Conservation (phyloP, 1,140 invertebrate species). For the Rhynchophorus ferrugineus region DNA sequence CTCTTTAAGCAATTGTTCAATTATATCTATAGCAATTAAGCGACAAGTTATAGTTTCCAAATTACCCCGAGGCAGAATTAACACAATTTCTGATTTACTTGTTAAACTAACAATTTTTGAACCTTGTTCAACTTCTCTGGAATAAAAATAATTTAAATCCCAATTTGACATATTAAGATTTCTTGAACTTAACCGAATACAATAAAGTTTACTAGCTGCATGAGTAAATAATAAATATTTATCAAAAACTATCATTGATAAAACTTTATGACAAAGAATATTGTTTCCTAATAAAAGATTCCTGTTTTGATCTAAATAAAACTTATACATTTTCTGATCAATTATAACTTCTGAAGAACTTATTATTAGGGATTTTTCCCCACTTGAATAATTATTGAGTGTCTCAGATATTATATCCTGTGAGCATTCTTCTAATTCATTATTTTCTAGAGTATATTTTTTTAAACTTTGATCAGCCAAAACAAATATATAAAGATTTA, state of each 20-base stretch:
- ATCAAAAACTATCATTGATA: slow-evolving; percentile 18
- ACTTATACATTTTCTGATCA: slow-evolving; percentile 1
- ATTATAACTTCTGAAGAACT: background rate
- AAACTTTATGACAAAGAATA: slow-evolving; percentile 16
- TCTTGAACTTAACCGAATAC: slow-evolving; percentile 3
- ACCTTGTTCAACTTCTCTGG: slow-evolving; percentile 27
- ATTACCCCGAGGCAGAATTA: slow-evolving; percentile 28
- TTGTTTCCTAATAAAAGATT: slow-evolving; percentile 21
- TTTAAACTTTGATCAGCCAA: background rate
- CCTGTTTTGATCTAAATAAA: slow-evolving; percentile 11
- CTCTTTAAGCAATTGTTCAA: slow-evolving; percentile 21
- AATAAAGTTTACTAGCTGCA: slow-evolving; percentile 12
- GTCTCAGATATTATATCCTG: no score
- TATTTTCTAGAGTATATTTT: background rate
- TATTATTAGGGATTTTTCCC: background rate
- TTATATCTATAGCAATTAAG: slow-evolving; percentile 26
- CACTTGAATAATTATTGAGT: no score
- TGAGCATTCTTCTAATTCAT: background rate
- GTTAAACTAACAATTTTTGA: slow-evolving; percentile 23
- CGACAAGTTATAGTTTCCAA: slow-evolving; percentile 27
- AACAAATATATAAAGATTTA: slow-evolving; percentile 7
- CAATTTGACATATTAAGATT: background rate
- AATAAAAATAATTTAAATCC: slow-evolving; percentile 8
- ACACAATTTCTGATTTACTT: slow-evolving; percentile 14
- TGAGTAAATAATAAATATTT: slow-evolving; percentile 26